These are phyloP conservation scores for Coluber constrictor DNA, from an alignment of 2,797 vertebrate species.

Conservation along the genomic window DNA sequence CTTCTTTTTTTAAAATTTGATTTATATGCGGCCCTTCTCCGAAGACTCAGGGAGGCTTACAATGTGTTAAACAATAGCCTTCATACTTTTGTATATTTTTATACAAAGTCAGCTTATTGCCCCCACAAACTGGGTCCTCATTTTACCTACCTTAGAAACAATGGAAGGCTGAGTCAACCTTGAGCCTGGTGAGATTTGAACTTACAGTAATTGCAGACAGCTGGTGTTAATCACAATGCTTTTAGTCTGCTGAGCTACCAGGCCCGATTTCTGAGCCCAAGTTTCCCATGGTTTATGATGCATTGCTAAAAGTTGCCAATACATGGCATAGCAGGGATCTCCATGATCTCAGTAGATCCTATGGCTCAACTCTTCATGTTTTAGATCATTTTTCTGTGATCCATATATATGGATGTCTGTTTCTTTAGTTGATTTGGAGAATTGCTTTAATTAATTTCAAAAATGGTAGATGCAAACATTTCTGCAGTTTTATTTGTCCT, in stretches of 20 bases:
- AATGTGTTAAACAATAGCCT: too few relatives aligned
- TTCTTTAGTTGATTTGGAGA: not conserved
- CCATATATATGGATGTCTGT: not conserved
- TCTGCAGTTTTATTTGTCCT: not conserved
- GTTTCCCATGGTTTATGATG: not conserved
- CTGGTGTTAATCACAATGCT: too few relatives aligned
- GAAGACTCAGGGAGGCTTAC: too few relatives aligned
- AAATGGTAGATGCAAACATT: not conserved
- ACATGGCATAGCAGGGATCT: not conserved
- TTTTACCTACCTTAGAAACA: too few relatives aligned
- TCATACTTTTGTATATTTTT: too few relatives aligned
- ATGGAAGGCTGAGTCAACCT: too few relatives aligned
- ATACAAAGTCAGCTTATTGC: too few relatives aligned
- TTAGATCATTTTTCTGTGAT: not conserved
- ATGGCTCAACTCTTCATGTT: not conserved
- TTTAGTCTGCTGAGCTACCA: too few relatives aligned
- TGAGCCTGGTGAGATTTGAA: too few relatives aligned
- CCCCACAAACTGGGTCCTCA: too few relatives aligned
- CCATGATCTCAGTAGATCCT: not conserved
- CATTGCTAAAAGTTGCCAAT: not conserved
- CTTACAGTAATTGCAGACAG: too few relatives aligned
- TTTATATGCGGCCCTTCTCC: too few relatives aligned
- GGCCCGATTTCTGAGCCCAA: not conserved
- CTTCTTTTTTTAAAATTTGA: not conserved
- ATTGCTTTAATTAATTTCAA: not conserved